These are phyloP conservation scores for Ditula angustiorana DNA, from an alignment of 2,888 invertebrate species.

Conservation along the genomic window DNA sequence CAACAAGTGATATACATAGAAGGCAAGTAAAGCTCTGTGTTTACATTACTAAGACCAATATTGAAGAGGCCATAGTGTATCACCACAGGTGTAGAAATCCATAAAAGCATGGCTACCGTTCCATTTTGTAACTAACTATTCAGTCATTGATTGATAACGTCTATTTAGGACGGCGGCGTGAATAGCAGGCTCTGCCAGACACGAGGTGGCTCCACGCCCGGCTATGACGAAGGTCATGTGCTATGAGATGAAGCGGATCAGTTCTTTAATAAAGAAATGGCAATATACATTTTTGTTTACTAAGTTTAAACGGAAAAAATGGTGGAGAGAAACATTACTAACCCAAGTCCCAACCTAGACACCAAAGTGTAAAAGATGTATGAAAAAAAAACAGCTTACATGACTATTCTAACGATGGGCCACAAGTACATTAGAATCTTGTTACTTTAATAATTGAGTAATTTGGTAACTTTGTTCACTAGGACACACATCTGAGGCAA, in stretches of 20 bases:
- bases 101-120: neutral
- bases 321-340: too few relatives aligned
- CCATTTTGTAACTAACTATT: constrained; percentile 20
- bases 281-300: too few relatives aligned
- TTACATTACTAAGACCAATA: neutral
- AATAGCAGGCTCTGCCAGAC: constrained; percentile 24
- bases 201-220: constrained; percentile 5
- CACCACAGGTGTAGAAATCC: neutral
- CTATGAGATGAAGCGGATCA: constrained; percentile 1
- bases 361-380: too few relatives aligned
- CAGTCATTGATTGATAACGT: constrained; percentile 30
- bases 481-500: neutral
- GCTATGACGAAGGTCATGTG: neutral
- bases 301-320: too few relatives aligned
- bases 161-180: constrained; percentile 30
- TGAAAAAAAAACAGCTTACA: too few relatives aligned
- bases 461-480: too few relatives aligned
- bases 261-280: neutral
- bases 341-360: too few relatives aligned
- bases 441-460: too few relatives aligned
- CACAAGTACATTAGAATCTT: too few relatives aligned
- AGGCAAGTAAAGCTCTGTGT: too few relatives aligned
- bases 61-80: neutral
- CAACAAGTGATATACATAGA: too few relatives aligned
- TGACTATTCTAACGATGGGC: too few relatives aligned